Conservation (phyloP, 30 jellyfish, hydroid and myxozoan species). For the Aurelia aurita region DNA sequence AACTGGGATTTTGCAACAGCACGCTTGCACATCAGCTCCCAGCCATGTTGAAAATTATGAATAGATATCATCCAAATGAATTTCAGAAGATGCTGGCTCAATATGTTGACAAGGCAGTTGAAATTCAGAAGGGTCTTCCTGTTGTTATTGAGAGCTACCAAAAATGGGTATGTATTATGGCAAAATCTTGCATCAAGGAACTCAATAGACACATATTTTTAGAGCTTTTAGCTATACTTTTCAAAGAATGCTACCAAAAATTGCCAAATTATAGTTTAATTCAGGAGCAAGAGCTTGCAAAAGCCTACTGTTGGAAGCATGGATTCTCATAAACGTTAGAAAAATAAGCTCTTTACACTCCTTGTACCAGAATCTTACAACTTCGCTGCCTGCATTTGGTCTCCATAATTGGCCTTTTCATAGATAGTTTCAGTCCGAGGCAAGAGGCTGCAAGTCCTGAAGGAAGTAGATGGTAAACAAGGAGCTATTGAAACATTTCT, state of each 20-base stretch:
- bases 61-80: background rate
- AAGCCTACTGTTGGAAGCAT: too few relatives aligned
- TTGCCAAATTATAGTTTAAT: too few relatives aligned
- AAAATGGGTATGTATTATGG: background rate
- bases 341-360: too few relatives aligned
- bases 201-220: background rate
- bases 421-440: too few relatives aligned
- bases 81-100: background rate
- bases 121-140: slow-evolving; percentile 25
- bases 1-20: slow-evolving; percentile 45
- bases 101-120: slow-evolving; percentile 4
- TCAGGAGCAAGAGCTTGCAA: too few relatives aligned
- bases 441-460: too few relatives aligned
- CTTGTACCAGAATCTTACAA: too few relatives aligned
- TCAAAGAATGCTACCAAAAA: background rate
- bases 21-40: slow-evolving; percentile 1
- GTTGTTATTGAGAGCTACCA: slow-evolving; percentile 19
- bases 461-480: too few relatives aligned
- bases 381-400: too few relatives aligned
- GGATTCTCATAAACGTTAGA: too few relatives aligned
- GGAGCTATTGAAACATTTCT: too few relatives aligned
- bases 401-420: too few relatives aligned
- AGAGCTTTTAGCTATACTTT: background rate
- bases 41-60: background rate
- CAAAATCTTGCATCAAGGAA: background rate